Evolutionary conservation across 2,888 invertebrate species (phyloP).

Genomic region (Erebia aethiops): DNA sequence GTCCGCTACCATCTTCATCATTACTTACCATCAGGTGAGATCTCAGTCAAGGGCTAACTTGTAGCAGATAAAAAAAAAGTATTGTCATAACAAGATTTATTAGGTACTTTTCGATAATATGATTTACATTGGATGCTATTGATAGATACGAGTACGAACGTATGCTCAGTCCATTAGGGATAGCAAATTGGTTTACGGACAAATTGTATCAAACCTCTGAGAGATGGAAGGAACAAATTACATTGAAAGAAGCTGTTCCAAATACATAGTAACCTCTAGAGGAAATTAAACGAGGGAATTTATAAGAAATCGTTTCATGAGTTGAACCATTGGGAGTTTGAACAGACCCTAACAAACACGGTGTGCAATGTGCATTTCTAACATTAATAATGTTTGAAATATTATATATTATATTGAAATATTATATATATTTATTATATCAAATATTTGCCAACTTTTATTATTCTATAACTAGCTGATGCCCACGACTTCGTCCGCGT

Average conservation of each 20-base stretch:
- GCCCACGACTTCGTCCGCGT: neutral
- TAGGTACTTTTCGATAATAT: neutral
- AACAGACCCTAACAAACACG: neutral
- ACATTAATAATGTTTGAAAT: too few relatives aligned
- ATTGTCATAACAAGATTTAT: neutral
- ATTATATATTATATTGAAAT: too few relatives aligned
- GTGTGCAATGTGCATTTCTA: neutral
- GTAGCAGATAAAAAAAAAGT: too few relatives aligned
- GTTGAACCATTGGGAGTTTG: neutral
- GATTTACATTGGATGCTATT: slow-evolving; percentile 4
- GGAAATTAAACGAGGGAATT: neutral
- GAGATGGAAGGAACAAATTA: slow-evolving; percentile 11
- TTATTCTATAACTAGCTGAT: neutral
- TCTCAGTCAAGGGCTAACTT: too few relatives aligned
- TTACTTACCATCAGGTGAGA: too few relatives aligned
- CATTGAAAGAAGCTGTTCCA: slow-evolving; percentile 6
- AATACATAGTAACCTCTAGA: slow-evolving; percentile 5
- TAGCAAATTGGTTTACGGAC: slow-evolving; percentile 9
- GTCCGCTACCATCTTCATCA: too few relatives aligned
- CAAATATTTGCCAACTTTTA: neutral
- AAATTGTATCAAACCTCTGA: slow-evolving; percentile 7
- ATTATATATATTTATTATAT: too few relatives aligned
- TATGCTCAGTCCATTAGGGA: slow-evolving; percentile 7
- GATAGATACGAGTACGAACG: neutral
- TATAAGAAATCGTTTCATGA: neutral